Evolutionary conservation across 2,888 invertebrate species (phyloP), one percentile per base, ranked within the genome.

Genomic region (Drosophila paramelanica): DNA sequence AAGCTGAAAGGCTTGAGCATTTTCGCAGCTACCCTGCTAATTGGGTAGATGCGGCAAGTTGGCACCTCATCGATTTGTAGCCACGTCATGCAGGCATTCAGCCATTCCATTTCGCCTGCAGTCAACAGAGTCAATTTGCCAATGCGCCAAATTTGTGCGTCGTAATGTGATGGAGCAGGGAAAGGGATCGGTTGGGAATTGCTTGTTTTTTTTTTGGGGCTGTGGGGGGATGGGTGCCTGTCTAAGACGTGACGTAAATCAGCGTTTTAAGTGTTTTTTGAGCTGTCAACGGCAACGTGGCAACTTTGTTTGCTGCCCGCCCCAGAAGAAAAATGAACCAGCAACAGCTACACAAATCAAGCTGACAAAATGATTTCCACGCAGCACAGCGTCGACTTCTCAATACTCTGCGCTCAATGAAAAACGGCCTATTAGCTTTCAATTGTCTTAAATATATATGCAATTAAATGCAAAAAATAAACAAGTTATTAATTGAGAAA

Each of bases 161-260:
- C 56, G 85, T 83, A 83, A 83, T 79, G 23, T 23, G 43, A 11
- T 10, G 31, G 14, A 14, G 31, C 33, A 17, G 8, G 31, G 33
- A 10, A 14, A 36, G 11, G 11, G 10, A 20, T 39, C 51, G 20
- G n/a, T n/a, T 8, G 49, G 36, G n/a, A n/a, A 5, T 13, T 25
- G 27, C 36, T 50, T 23, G 33, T 5, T 3, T 50, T 36, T 50
- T 53, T 23, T 42, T 10, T 39, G 39, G 45, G 61, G 47, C 17
- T 17, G 65, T 33, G 42, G 31, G 8, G 8, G 14, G 20, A 27
- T 25, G 42, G 60, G 42, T 49, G 62, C 66, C 86, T 68, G 87
- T 86, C 84, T 80, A 55, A 72, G 83, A 88, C 88, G 85, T 83
- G 86, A 79, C 88, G 86, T 76, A 82, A 79, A 88, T 83, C 88